These are phyloP conservation scores for Pseudococcus viburni DNA, from an alignment of 2,888 invertebrate species.

Conservation along the genomic window DNA sequence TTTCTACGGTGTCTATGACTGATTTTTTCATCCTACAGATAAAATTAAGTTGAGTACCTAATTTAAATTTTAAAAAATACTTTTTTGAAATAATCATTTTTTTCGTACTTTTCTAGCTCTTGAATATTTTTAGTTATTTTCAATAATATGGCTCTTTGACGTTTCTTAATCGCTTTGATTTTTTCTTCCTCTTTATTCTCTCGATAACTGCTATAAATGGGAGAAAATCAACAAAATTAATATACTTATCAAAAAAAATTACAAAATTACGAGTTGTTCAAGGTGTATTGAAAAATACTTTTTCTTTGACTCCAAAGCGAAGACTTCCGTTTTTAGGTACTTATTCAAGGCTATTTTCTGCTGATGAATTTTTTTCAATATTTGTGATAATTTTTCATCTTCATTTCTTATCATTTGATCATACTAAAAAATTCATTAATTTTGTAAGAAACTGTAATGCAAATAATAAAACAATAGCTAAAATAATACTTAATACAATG, in stretches of 20 bases:
- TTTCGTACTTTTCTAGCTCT: slow-evolving; percentile 71
- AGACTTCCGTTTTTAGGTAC: slow-evolving; percentile 55
- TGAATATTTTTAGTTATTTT: slow-evolving; percentile 79
- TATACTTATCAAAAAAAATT: background rate
- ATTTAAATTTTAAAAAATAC: too few species aligned
- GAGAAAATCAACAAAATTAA: background rate
- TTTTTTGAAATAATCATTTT: too few species aligned
- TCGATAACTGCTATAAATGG: slow-evolving; percentile 47
- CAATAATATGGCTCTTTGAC: slow-evolving; percentile 78
- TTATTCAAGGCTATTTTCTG: slow-evolving; percentile 58
- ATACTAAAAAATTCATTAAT: background rate
- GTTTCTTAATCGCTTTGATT: slow-evolving; percentile 75
- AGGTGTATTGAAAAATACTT: slow-evolving; percentile 17
- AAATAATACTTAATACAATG: background rate
- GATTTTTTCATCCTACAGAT: slow-evolving; percentile 59
- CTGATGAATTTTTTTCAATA: slow-evolving; percentile 58
- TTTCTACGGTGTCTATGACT: slow-evolving; percentile 57
- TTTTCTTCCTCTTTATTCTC: slow-evolving; percentile 47
- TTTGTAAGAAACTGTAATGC: background rate
- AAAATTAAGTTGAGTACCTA: background rate
- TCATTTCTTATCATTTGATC: slow-evolving; percentile 63
- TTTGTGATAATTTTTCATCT: slow-evolving; percentile 63
- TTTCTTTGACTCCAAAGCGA: slow-evolving; percentile 46
- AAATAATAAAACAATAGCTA: background rate
- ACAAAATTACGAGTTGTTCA: background rate